Base-by-base conservation (phyloP, 2,888 invertebrate genomes). In the Metopia argyrocephala region DNA sequence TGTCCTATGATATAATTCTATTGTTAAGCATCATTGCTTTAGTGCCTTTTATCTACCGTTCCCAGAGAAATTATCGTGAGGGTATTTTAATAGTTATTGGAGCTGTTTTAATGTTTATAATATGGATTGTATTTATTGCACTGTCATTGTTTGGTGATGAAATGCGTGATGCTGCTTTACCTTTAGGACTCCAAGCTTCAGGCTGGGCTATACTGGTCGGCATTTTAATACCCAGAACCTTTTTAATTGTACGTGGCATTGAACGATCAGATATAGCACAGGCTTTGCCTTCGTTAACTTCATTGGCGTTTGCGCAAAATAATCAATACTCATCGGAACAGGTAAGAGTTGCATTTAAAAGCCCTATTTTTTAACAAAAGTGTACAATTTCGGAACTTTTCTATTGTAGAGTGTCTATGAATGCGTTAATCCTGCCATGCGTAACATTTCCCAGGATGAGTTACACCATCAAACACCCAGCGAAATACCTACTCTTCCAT, bases 191-290 rank as follows among this genome's bases (percentile, higher is more conserved):
- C 2, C 91, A 94, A 54, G 92, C 92, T 2, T 94, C 94, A 0
- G 93, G 93, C 0, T 93, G 93, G 85, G 91, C 92, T 1, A 91
- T 94, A 50, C 89, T 94, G 27, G 91, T 93, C 6, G 92, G 93
- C 0, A 91, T 94, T n/a, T 92, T 94, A 83, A 93, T 94, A 85
- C 94, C 94, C 0, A 91, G 94, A 65, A 93, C 94, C 0, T 94
- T 94, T 85, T 91, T 94, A 75, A 94, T 94, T 91, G 92, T 93
- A 4, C 92, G 93, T 2, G 92, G 93, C 27, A 91, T 93, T 25
- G 92, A 93, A 23, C 91, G 93, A 21, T 93, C 93, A 54, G 92
- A 93, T 83, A 91, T 92, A 82, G 92, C 92, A 1, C 92, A 91
- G 84, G 91, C 91, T 0, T 85, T 93, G 69, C 92, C 92, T 0